These are phyloP conservation scores for Rhinophrynus dorsalis DNA, from an alignment of 2,797 vertebrate genomes.

Conservation along the genomic window DNA sequence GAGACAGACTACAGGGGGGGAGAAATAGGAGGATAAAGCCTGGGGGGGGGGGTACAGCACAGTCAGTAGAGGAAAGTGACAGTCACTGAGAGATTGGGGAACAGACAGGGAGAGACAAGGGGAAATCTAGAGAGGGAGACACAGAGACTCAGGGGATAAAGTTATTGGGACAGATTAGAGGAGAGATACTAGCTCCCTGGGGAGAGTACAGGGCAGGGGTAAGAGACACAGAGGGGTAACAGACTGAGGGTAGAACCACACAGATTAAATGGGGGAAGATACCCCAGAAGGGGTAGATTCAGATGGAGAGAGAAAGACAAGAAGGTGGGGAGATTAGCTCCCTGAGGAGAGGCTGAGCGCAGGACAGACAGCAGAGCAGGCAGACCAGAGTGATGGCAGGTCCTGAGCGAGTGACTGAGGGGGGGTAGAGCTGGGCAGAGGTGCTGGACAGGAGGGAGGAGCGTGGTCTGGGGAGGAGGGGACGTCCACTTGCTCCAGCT, in stretches of 20 bases:
- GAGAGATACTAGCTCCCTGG: neutral
- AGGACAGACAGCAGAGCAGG: too few species aligned
- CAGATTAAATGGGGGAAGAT: too few species aligned
- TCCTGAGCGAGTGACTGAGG: too few species aligned
- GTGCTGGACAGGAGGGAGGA: too few species aligned
- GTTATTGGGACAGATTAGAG: neutral
- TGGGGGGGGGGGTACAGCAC: neutral
- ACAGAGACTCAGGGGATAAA: too few species aligned
- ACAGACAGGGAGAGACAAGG: neutral
- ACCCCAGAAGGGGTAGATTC: too few species aligned
- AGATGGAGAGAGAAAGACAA: neutral
- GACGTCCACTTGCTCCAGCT: too few species aligned
- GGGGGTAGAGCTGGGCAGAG: too few species aligned
- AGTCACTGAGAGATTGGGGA: neutral
- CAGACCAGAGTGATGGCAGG: too few species aligned
- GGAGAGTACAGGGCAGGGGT: neutral
- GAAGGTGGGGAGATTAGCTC: neutral
- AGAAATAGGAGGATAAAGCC: neutral
- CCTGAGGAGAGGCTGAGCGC: neutral
- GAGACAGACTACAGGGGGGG: neutral
- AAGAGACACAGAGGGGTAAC: neutral
- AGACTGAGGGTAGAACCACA: too few species aligned
- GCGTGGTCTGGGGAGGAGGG: too few species aligned
- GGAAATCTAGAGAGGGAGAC: neutral
- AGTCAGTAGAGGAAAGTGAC: neutral